phyloP scores from a whole-genome alignment of 2,797 vertebrate genomes.

The Echiichthys vipera region DNA sequence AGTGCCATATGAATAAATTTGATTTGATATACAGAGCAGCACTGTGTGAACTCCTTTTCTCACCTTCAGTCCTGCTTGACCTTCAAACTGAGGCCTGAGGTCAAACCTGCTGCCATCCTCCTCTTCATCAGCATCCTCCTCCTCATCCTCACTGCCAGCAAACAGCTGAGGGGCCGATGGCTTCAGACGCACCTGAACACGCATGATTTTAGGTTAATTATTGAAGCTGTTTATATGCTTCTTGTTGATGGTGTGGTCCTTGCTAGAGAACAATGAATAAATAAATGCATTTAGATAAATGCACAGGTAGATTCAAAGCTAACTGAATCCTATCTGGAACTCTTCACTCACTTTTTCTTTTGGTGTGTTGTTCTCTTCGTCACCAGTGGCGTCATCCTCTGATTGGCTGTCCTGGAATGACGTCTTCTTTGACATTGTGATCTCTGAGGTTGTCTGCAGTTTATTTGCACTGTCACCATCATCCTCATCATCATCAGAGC shows the following conservation, averaged over 20 bases:
- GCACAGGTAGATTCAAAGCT: background rate
- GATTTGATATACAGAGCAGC: background rate
- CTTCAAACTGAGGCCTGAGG: conserved; percentile 95
- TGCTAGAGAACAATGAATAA: background rate
- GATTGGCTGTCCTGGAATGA: conserved; percentile 62
- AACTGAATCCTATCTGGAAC: no score
- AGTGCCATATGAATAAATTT: no score
- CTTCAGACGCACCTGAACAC: conserved; percentile 27
- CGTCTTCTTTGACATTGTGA: conserved; percentile 30
- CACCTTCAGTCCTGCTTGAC: conserved; percentile 93
- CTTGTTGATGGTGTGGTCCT: no score
- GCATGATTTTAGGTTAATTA: no score
- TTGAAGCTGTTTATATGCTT: no score
- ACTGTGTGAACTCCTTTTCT: conserved; percentile 8
- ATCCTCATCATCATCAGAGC: conserved; percentile 88
- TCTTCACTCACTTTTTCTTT: conserved; percentile 55
- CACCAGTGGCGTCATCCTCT: conserved; percentile 36
- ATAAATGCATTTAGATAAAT: background rate
- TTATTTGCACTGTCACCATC: conserved; percentile 57
- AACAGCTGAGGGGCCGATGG: conserved; percentile 82
- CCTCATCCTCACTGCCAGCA: conserved; percentile 88
- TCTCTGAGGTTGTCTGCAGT: conserved; percentile 3
- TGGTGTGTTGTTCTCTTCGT: conserved; percentile 18
- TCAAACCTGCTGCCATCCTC: conserved; percentile 84
- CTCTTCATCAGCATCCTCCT: conserved; percentile 78